Conservation (phyloP, 1,140 invertebrate genomes). For the Stegodyphus dumicola region DNA sequence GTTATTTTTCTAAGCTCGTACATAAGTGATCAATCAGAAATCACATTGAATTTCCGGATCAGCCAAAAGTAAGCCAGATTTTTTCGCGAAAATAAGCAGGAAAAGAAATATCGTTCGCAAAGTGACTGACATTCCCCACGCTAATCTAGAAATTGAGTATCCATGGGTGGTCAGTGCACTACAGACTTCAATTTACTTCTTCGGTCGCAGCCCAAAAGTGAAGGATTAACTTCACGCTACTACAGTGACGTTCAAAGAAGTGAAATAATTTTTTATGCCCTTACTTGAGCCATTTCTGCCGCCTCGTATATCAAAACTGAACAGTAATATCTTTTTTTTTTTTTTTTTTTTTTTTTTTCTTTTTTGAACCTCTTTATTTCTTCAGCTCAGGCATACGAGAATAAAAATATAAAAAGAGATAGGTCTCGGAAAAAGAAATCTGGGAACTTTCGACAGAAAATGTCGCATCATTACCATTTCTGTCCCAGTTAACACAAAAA, state of each 20-base stretch:
- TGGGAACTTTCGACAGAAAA: conserved; percentile 19
- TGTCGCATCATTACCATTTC: conserved; percentile 57
- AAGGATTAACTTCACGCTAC: conserved; percentile 37
- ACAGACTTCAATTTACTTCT: neutral
- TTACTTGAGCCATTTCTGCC: conserved; percentile 44
- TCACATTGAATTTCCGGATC: too few species aligned
- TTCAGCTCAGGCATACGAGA: neutral
- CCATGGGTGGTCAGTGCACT: neutral
- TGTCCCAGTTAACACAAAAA: conserved; percentile 47
- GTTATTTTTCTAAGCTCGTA: too few species aligned
- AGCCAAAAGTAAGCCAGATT: too few species aligned
- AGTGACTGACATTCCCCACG: neutral
- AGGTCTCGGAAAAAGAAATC: neutral
- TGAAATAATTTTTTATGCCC: conserved; percentile 50
- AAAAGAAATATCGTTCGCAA: neutral
- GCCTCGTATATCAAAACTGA: conserved; percentile 52
- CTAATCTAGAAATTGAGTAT: conserved; percentile 1
- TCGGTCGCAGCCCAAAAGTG: neutral
- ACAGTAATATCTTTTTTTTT: conserved; percentile 43
- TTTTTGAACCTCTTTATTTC: neutral
- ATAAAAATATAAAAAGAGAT: conserved; percentile 6
- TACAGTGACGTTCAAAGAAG: conserved; percentile 21
- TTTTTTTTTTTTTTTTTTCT: conserved; percentile 4
- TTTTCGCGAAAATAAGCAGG: too few species aligned
- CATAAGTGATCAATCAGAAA: too few species aligned